Base-by-base conservation (phyloP, 2,113 vertebrate genomes). In the Uria lomvia region DNA sequence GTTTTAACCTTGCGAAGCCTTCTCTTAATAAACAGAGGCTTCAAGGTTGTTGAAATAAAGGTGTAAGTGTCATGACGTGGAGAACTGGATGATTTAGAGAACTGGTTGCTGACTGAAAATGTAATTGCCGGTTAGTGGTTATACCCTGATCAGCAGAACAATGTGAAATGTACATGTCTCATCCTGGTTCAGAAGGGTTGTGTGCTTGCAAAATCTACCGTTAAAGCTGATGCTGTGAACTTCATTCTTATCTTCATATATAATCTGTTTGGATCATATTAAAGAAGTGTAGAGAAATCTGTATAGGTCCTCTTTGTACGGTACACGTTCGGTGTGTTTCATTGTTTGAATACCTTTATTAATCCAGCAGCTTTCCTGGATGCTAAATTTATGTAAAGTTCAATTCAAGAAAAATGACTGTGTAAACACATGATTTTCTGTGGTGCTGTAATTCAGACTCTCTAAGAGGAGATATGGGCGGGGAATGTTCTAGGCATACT, bases 381-480 rank as follows among this genome's bases (percentile, higher is more conserved):
- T 78, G 59, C 52, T 76, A 67, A 50, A 65, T 88, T 66, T 90
- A 66, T 63, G 13, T 58, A 34, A 86, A 45, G 9, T 43, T 86
- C 17, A 65, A 24, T 29, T 56, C 10, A 77, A 65, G 52, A 78
- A 85, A 55, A 88, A 22, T 68, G 16, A 20, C 29, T 43, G 0
- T 81, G 15, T 65, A 78, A 85, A 50, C 5, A 9, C 8, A 2
- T 8, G 19, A 6, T 74, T 74, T 82, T 74, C 30, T 88, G 0
- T 71, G 38, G 15, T 73, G 67, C 58, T 86, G 15, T 78, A 75
- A 45, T 63, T 84, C 40, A 59, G 43, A 49, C 27, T 72, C 65
- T 0, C 0, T 75, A 53, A 49, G 43, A 72, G 32, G 12, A 66
- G 27, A 21, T 52, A 29, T 0, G 2, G 67, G 40, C 3, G 2